Evolutionary conservation across 1,140 invertebrate species (phyloP).

Genomic region (Carposina sasakii): DNA sequence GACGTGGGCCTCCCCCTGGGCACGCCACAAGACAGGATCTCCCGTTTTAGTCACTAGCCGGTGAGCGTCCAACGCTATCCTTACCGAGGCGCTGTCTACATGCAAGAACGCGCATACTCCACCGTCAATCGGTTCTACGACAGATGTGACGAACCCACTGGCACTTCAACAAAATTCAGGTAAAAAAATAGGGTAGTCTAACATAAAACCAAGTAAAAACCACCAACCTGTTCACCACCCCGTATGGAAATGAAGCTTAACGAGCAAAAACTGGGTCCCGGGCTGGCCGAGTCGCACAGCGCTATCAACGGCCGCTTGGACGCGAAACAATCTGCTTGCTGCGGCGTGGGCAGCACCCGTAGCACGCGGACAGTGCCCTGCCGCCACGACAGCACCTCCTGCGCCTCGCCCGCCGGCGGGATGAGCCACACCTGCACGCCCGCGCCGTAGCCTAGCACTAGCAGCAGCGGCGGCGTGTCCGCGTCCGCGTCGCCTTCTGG

Average conservation of each 20-base stretch:
- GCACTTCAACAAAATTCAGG: no score
- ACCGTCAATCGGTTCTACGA: no score
- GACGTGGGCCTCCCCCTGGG: no score
- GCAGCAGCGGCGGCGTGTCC: conserved; percentile 83
- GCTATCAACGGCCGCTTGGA: conserved; percentile 89
- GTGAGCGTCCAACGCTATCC: no score
- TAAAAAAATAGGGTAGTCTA: not conserved
- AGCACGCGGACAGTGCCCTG: conserved; percentile 89
- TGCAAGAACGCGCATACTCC: no score
- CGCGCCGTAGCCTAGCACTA: conserved; percentile 79
- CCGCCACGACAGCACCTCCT: conserved; percentile 91
- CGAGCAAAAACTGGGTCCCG: conserved; percentile 87
- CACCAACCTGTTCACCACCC: conserved; percentile 86
- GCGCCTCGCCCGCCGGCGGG: conserved; percentile 89
- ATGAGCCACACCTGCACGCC: conserved; percentile 80
- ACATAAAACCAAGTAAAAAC: not conserved
- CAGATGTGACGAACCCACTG: no score
- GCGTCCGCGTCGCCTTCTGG: conserved; percentile 81
- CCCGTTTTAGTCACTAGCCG: no score
- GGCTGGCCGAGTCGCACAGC: conserved; percentile 87
- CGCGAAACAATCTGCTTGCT: conserved; percentile 78
- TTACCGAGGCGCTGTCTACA: no score
- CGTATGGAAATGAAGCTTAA: conserved; percentile 93
- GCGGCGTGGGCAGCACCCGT: conserved; percentile 86
- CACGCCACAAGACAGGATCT: no score